Percentiles rank a stretch among this genome's conserved stretches.
Evolutionary conservation across 2,797 vertebrate species (phyloP).

Genomic region (Enteromius fasciolatus): DNA sequence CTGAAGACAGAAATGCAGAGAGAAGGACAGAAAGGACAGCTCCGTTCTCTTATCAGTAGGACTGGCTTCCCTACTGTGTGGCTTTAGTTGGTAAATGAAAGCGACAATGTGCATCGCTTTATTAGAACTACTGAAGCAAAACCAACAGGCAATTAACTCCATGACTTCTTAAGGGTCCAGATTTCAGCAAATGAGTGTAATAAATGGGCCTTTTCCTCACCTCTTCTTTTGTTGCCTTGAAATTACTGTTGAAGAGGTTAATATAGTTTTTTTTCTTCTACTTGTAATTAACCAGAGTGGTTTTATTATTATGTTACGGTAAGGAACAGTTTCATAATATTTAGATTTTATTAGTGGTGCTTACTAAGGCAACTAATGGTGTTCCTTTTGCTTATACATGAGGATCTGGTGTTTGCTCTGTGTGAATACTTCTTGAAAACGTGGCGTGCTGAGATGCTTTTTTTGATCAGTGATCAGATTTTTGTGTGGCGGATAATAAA

Average conservation of each 20-base stretch:
- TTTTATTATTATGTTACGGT: slow-evolving; percentile 52
- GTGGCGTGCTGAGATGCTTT: neutral
- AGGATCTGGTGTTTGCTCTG: neutral
- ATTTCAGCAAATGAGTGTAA: slow-evolving; percentile 55
- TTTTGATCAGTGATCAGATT: neutral
- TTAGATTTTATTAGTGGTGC: slow-evolving; percentile 36
- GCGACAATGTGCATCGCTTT: slow-evolving; percentile 61
- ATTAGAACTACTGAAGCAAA: slow-evolving; percentile 61
- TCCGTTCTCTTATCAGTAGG: slow-evolving; percentile 51
- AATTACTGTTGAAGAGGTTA: slow-evolving; percentile 57
- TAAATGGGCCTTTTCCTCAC: slow-evolving; percentile 46
- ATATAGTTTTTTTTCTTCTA: slow-evolving; percentile 37
- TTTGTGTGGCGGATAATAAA: neutral
- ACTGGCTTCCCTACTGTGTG: slow-evolving; percentile 47
- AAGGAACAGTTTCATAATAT: slow-evolving; percentile 50
- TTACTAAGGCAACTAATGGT: neutral
- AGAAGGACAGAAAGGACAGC: slow-evolving; percentile 69
- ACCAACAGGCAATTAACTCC: slow-evolving; percentile 60
- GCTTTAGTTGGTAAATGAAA: slow-evolving; percentile 56
- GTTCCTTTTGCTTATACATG: neutral
- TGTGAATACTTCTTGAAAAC: neutral
- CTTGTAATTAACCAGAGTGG: slow-evolving; percentile 53
- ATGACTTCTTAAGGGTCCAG: slow-evolving; percentile 50
- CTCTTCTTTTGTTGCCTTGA: slow-evolving; percentile 54
- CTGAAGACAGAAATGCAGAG: slow-evolving; percentile 23